Percentiles rank a stretch among this genome's conserved stretches.
Conservation (phyloP, 1,140 invertebrate genomes). For the Nephila pilipes region DNA sequence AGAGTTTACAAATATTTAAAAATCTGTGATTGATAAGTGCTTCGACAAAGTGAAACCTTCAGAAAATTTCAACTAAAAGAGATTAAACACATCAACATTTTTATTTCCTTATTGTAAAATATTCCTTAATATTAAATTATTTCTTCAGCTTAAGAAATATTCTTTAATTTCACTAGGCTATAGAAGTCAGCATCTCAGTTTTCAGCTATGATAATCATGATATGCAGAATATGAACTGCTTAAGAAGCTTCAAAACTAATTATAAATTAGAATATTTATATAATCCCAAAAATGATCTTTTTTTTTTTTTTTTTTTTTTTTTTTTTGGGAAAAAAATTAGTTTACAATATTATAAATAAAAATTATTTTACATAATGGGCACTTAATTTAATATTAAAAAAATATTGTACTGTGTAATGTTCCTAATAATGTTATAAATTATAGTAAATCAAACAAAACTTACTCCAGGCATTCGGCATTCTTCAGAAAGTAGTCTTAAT, state of each 20-base stretch:
- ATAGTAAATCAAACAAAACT: slow-evolving; percentile 47
- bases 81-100: too few species aligned
- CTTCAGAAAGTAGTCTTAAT: slow-evolving; percentile 92
- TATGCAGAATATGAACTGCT: neutral
- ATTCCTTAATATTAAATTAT: neutral
- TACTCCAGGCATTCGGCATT: slow-evolving; percentile 94
- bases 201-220: neutral
- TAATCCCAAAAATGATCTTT: neutral
- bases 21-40: too few species aligned
- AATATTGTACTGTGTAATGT: too few species aligned
- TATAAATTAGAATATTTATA: neutral
- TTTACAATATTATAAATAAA: too few species aligned
- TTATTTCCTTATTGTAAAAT: neutral
- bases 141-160: neutral
- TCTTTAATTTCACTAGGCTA: neutral
- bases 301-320: too few species aligned
- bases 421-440: neutral
- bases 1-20: too few species aligned
- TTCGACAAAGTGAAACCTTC: too few species aligned
- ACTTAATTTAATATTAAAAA: too few species aligned
- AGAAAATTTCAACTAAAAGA: too few species aligned
- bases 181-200: neutral
- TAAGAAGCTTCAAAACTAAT: neutral
- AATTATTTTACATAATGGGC: too few species aligned
- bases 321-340: too few species aligned